Conservation (phyloP, 2,888 invertebrate species). For the Oasisia sp. region DNA sequence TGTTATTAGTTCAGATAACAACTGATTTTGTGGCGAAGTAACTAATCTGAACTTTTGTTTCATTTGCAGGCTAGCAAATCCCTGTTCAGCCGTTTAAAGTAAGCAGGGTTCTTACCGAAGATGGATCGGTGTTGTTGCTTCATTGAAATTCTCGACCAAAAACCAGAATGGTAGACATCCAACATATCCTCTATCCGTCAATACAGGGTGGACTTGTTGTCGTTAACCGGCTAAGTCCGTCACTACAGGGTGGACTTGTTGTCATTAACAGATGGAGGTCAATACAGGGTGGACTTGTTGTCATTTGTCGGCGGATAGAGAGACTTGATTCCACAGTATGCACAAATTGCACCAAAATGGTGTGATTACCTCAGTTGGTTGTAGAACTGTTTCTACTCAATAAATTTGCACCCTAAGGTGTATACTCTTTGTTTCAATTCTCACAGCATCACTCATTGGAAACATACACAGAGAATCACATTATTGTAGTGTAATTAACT, state of each 20-base stretch:
- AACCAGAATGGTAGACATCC: neutral
- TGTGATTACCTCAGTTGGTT: neutral
- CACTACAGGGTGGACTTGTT: neutral
- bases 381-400: neutral
- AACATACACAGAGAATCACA: neutral
- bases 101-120: neutral
- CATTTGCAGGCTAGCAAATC: constrained; percentile 6
- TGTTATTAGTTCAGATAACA: neutral
- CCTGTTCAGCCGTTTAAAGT: constrained; percentile 17
- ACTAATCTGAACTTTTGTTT: neutral
- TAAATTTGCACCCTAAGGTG: constrained; percentile 3
- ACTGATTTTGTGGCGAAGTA: neutral
- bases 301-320: neutral
- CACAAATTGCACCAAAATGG: neutral
- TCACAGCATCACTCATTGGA: neutral
- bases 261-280: neutral
- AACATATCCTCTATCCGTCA: constrained; percentile 1
- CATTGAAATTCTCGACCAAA: constrained; percentile 1
- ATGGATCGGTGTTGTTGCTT: neutral
- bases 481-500: too few species aligned
- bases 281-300: neutral
- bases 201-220: neutral
- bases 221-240: neutral
- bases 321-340: neutral
- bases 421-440: neutral